Conservation (phyloP, 2,888 invertebrate species). For the Plusia festucae region DNA sequence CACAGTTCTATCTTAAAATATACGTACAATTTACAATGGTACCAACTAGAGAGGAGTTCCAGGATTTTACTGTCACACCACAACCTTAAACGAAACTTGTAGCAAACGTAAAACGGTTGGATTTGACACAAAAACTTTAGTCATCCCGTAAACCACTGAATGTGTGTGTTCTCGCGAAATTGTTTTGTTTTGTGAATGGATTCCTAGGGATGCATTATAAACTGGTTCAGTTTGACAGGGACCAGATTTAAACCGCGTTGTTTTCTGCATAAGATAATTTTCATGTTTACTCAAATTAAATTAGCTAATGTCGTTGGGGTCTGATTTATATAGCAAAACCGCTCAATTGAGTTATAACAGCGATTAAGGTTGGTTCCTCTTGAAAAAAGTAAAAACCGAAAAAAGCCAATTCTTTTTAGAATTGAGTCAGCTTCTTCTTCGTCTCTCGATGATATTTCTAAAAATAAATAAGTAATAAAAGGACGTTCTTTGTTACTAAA, state of each 20-base stretch:
- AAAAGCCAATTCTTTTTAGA: no score
- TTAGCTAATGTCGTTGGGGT: no score
- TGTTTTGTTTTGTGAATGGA: slow-evolving; percentile 31
- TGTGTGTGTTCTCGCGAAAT: slow-evolving; percentile 35
- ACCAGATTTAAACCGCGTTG: background rate
- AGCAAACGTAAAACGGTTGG: slow-evolving; percentile 35
- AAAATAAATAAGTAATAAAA: no score
- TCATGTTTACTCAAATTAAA: no score
- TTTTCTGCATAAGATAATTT: background rate
- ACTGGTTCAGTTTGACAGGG: slow-evolving; percentile 8
- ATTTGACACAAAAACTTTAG: slow-evolving; percentile 46
- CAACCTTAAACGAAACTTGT: slow-evolving; percentile 31
- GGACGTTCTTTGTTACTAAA: no score
- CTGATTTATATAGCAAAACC: no score
- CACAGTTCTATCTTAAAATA: background rate
- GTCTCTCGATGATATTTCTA: no score
- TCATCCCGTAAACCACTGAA: slow-evolving; percentile 44
- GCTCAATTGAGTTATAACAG: no score
- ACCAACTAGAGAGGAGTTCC: slow-evolving; percentile 11
- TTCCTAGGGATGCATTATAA: slow-evolving; percentile 13
- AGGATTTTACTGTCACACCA: slow-evolving; percentile 27
- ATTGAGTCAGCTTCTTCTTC: no score
- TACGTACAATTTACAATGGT: slow-evolving; percentile 31
- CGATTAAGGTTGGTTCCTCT: no score
- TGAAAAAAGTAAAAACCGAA: no score